phyloP scores from a whole-genome alignment of 2,888 invertebrate species.

The Dermolepida albohirtum region DNA sequence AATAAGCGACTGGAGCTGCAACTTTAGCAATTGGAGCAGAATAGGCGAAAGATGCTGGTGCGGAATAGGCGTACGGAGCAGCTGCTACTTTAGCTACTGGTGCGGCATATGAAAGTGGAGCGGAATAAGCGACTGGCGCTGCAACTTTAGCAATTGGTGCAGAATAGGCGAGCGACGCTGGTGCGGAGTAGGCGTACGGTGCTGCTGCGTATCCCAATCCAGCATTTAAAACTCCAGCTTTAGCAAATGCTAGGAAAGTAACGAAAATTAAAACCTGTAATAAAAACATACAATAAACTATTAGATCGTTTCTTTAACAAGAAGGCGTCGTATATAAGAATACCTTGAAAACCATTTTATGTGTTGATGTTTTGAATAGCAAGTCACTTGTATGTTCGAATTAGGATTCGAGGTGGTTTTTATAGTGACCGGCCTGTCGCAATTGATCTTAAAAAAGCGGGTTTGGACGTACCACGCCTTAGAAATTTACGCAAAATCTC shows the following conservation, averaged over 20 bases:
- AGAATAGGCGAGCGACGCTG: constrained; percentile 39
- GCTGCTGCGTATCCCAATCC: constrained; percentile 31
- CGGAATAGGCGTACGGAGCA: constrained; percentile 45
- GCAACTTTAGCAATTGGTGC: constrained; percentile 49
- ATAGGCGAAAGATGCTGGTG: constrained; percentile 44
- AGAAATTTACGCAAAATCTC: constrained; percentile 25
- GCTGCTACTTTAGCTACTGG: constrained; percentile 46
- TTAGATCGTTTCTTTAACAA: not conserved
- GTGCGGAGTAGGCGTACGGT: constrained; percentile 45
- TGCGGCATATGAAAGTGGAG: constrained; percentile 43
- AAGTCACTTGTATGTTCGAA: constrained; percentile 31
- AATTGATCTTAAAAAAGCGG: constrained; percentile 19
- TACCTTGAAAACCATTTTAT: constrained; percentile 36
- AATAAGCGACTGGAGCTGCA: constrained; percentile 42
- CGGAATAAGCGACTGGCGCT: constrained; percentile 43
- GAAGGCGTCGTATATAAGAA: not conserved
- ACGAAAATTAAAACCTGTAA: constrained; percentile 54
- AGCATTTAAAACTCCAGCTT: constrained; percentile 47
- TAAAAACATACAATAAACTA: not conserved
- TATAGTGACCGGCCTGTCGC: constrained; percentile 35
- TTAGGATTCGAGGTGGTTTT: constrained; percentile 28
- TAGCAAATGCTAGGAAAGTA: constrained; percentile 53
- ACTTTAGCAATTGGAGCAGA: constrained; percentile 49
- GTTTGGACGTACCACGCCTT: constrained; percentile 22
- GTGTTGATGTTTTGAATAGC: constrained; percentile 26